Base-by-base conservation (phyloP, 2,797 vertebrate genomes). In the Aselliscus stoliczkanus region DNA sequence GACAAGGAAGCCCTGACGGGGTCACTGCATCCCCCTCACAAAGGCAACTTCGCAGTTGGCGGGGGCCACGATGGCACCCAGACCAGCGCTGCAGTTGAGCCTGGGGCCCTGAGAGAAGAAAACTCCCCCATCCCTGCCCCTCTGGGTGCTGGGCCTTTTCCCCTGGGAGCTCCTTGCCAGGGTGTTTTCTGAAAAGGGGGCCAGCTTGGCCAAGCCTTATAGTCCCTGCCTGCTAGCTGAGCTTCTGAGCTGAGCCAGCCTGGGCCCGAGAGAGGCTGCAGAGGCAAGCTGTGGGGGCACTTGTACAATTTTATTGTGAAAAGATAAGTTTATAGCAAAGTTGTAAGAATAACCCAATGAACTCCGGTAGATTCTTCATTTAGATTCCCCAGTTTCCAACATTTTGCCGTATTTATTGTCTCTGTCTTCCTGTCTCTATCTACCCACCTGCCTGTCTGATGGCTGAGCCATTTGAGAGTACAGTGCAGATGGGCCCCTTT, bases 261-360 rank as follows among this genome's bases (percentile, higher is more conserved):
- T 0, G 31, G 83, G 73, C 42, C 72, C 56, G 34, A 27, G 73
- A 39, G 79, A 73, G 13, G 54, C 21, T 5, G 50, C 29, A 44
- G 37, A 25, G 42, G 7, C 27, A 50, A 69, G 50, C 10, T 31
- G 34, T 29, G 54, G 14, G 50, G n/a, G 23, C 27, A 42, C n/a
- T 37, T 17, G 8, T n/a, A 44, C 39, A 14, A 21, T 39, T 34
- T 25, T 31, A 67, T 15, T 2, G 27, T 62, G 58, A 73, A 87
- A 95, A 83, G 18, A 65, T 42, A 70, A 34, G 25, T 47, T 89
- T n/a, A n/a, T 14, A 75, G 50, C 77, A 31, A 73, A 81, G n/a
- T 20, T 52, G 37, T 21, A 56, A n/a, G 72, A 86, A 56, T 60
- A 69, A n/a, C 14, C 54, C 54, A 42, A 0, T 4, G 54, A 82